Percentiles rank a stretch among this genome's conserved stretches.
phyloP scores from a whole-genome alignment of 2,888 invertebrate species.

The Drosophila meridionalis region DNA sequence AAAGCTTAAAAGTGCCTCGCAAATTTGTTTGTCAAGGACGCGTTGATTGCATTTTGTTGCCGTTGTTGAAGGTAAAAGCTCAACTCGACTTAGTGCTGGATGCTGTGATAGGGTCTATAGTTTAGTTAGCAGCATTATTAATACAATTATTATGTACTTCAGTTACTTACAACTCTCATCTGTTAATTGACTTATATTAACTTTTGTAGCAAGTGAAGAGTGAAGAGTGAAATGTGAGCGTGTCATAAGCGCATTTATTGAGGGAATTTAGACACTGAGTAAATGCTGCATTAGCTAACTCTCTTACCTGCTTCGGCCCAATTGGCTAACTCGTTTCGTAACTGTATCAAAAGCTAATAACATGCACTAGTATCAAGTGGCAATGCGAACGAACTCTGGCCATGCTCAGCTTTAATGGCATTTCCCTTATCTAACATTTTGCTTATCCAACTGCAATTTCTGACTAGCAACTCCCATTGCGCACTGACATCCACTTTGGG shows the following conservation, averaged over 20 bases:
- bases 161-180: neutral
- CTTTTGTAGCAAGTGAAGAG: neutral
- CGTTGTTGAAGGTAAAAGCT: slow-evolving; percentile 15
- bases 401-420: slow-evolving; percentile 11
- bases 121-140: slow-evolving; percentile 3
- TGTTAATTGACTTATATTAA: neutral
- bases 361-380: neutral
- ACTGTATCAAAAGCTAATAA: slow-evolving; percentile 6
- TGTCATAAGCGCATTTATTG: neutral
- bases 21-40: slow-evolving; percentile 46
- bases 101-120: neutral
- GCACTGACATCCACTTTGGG: slow-evolving; percentile 15
- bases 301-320: neutral
- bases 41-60: slow-evolving; percentile 39
- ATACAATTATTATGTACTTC: slow-evolving; percentile 5
- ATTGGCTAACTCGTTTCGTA: neutral
- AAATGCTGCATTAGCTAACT: neutral
- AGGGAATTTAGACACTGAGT: neutral
- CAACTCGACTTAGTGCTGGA: slow-evolving; percentile 7
- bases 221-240: neutral
- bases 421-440: slow-evolving; percentile 20
- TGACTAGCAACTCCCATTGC: slow-evolving; percentile 19
- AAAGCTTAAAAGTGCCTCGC: slow-evolving; percentile 25
- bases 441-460: slow-evolving; percentile 11
- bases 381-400: neutral